phyloP scores from a whole-genome alignment of 2,888 invertebrate genomes.

The Philonicus albiceps region DNA sequence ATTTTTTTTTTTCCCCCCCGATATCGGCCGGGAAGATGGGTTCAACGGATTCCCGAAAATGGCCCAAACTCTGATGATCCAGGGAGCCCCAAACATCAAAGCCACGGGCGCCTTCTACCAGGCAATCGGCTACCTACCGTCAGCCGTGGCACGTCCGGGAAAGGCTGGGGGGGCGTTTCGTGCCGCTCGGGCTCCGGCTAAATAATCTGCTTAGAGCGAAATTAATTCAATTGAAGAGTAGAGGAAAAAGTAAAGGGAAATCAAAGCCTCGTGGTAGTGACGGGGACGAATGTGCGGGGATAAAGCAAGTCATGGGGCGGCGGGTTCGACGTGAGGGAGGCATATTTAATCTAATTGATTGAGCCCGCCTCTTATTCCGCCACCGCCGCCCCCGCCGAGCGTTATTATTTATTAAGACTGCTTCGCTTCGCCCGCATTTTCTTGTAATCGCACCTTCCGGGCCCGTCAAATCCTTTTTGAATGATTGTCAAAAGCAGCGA shows the following conservation, averaged over 20 bases:
- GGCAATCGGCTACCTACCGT: not conserved
- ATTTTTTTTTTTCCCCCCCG: too few species aligned
- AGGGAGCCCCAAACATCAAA: not conserved
- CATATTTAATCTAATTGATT: slow-evolving; percentile 38
- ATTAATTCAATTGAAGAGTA: slow-evolving; percentile 30
- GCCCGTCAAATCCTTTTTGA: slow-evolving; percentile 31
- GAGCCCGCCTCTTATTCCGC: not conserved
- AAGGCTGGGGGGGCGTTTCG: not conserved
- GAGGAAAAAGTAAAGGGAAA: slow-evolving; percentile 2
- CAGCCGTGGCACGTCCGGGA: not conserved
- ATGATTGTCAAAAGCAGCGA: slow-evolving; percentile 35
- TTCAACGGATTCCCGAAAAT: not conserved
- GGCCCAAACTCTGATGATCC: not conserved
- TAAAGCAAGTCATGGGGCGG: not conserved
- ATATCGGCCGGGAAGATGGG: not conserved
- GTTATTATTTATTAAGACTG: slow-evolving; percentile 37
- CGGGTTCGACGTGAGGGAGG: not conserved
- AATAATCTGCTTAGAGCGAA: slow-evolving; percentile 35
- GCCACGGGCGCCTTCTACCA: not conserved
- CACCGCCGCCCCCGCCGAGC: not conserved
- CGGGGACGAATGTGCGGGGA: not conserved
- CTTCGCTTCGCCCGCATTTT: slow-evolving; percentile 2
- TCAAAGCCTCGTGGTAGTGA: not conserved
- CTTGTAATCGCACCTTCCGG: slow-evolving; percentile 18
- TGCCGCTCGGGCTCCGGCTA: not conserved